These are phyloP conservation scores for Microctenopoma lineatum DNA, from an alignment of 2,797 vertebrate genomes.

Conservation along the genomic window DNA sequence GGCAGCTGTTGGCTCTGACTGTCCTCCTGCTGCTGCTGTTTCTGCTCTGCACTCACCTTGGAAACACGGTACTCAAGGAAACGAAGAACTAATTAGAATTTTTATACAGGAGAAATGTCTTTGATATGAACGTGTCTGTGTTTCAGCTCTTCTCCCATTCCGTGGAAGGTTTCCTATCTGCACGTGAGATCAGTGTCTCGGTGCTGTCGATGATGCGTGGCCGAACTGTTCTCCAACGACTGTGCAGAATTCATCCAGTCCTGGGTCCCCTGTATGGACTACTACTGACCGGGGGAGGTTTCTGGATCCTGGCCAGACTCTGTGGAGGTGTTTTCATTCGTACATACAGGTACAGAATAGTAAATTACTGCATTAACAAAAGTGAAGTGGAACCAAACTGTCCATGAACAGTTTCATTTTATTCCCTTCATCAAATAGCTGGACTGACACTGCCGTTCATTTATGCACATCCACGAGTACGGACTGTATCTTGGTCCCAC, in stretches of 20 bases:
- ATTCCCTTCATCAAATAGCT: too few relatives aligned
- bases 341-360: constrained; percentile 71
- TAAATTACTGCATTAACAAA: not conserved
- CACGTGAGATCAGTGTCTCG: constrained; percentile 50
- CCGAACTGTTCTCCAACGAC: constrained; percentile 43
- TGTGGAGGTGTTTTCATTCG: constrained; percentile 78
- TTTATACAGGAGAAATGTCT: not conserved
- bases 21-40: constrained; percentile 73
- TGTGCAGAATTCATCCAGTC: constrained; percentile 72
- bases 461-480: too few relatives aligned
- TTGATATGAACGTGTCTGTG: constrained; percentile 2
- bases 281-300: constrained; percentile 58
- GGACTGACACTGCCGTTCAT: too few relatives aligned
- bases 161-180: constrained; percentile 75
- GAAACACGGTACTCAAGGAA: constrained; percentile 71
- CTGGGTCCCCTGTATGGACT: constrained; percentile 77
- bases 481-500: not conserved
- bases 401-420: too few relatives aligned
- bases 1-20: constrained; percentile 70
- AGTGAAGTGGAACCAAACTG: not conserved
- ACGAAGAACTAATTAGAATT: not conserved
- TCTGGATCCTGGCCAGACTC: constrained; percentile 76
- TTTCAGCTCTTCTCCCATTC: constrained; percentile 79
- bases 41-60: constrained; percentile 76
- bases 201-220: constrained; percentile 72